Evolutionary conservation across 2,113 vertebrate species (phyloP), one percentile per base, ranked within the genome.

Genomic region (Mesitornis unicolor): DNA sequence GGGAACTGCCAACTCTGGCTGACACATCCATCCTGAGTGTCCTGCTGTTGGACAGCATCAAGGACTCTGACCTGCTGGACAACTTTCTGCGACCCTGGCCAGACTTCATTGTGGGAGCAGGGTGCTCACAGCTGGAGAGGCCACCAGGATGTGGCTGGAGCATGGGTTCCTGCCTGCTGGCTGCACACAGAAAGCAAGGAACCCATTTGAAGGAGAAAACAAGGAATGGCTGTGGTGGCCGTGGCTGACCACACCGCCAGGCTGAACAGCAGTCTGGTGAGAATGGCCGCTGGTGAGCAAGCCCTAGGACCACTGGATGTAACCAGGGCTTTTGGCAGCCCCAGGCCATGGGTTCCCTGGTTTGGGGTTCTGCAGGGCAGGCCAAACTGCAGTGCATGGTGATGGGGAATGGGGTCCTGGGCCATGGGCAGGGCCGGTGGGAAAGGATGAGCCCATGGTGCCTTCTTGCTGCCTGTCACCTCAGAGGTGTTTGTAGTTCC

Each of bases 61-160:
- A 56, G 54, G 56, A 48, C 7, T 12, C 31, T 64, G 35, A 11
- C 42, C 48, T 71, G 5, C 42, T 78, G 50, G 22, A 22, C 73
- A 71, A 17, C 16, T 17, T 64, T 64, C 24, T 73, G n/a, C 1
- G 3, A 69, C 29, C 5, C 20, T 83, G 50, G 15, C 26, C 36
- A 64, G 26, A 43, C 9, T 22, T 7, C 1, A 1, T 4, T 65
- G 33, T 25, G 28, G 16, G 12, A 71, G 4, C 13, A 6, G 16
- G 36, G 43, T 38, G 13, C 38, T 51, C 25, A 70, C 35, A 70
- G 35, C 15, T 80, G 57, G 11, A 8, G 33, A 45, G 31, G 16
- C 26, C 56, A 65, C 13, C 4, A 67, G 42, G 47, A 76, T 5
- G 3, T 50, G 51, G 28, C 28, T 3, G 3, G 35, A 67, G 25